Percentiles rank a stretch among this genome's conserved stretches.
Conservation (phyloP, 2,113 vertebrate species). For the Syngnathus floridae region DNA sequence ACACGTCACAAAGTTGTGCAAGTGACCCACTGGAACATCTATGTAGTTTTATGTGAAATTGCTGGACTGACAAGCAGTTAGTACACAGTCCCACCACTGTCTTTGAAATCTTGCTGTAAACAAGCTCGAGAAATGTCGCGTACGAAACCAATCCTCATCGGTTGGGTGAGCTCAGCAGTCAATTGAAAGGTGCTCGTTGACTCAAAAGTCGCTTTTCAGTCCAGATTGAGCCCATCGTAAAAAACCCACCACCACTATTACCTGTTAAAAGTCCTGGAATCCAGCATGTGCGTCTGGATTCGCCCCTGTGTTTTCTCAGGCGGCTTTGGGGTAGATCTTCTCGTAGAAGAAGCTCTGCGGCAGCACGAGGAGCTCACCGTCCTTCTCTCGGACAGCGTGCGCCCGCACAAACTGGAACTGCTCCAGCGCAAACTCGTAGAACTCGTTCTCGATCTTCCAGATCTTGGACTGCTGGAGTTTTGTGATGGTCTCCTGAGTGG, state of each 20-base stretch:
- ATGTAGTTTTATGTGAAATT: neutral
- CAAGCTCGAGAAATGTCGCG: neutral
- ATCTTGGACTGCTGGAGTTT: conserved; percentile 93
- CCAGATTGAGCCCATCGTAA: neutral
- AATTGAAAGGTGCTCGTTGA: neutral
- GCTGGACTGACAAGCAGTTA: neutral
- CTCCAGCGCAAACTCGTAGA: conserved; percentile 97
- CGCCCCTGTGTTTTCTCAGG: conserved; percentile 52
- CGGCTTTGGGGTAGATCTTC: conserved; percentile 95
- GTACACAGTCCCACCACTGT: neutral
- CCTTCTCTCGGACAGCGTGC: conserved; percentile 90
- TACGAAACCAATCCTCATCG: neutral
- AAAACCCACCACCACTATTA: neutral
- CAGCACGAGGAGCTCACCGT: conserved; percentile 88
- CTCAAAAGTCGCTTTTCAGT: neutral
- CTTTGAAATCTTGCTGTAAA: neutral
- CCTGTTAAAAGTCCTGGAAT: neutral
- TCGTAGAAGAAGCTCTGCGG: conserved; percentile 97
- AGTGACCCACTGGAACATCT: no score
- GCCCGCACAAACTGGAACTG: conserved; percentile 93
- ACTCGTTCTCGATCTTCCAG: conserved; percentile 99
- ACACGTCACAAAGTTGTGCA: neutral
- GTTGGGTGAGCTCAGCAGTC: neutral
- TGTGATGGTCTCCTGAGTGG: conserved; percentile 88
- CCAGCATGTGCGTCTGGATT: neutral